Evolutionary conservation across 2,797 vertebrate species (phyloP).

Genomic region (Rhinichthys osculus): DNA sequence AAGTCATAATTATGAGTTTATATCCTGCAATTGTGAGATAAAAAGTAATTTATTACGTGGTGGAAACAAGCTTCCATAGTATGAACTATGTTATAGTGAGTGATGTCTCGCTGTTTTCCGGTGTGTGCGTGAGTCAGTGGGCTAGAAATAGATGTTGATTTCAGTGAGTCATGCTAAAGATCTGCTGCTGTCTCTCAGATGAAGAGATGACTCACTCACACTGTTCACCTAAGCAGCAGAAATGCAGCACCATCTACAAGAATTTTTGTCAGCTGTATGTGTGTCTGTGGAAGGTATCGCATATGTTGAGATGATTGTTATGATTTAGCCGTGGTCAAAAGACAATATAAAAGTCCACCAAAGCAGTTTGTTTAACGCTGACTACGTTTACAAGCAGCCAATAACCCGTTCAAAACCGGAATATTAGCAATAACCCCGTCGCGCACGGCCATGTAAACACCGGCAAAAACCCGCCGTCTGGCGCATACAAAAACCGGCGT

Average conservation of each 20-base stretch:
- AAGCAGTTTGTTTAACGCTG: not conserved
- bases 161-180: constrained; percentile 45
- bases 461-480: no score
- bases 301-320: not conserved
- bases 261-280: not conserved
- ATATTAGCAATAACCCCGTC: no score
- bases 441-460: no score
- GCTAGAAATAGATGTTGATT: constrained; percentile 35
- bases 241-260: not conserved
- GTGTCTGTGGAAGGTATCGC: not conserved
- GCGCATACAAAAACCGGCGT: no score
- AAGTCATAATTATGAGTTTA: not conserved
- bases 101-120: not conserved
- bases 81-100: not conserved
- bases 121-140: constrained; percentile 1
- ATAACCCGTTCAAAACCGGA: no score
- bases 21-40: not conserved
- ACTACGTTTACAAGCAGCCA: no score
- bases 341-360: not conserved
- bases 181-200: constrained; percentile 4
- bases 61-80: not conserved
- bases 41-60: not conserved
- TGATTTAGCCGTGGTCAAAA: not conserved
- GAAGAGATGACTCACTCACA: constrained; percentile 27
- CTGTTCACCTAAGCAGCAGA: constrained; percentile 2